Evolutionary conservation across 2,113 vertebrate genomes (phyloP), one percentile per base, ranked within the genome.

Genomic region (Leiothrix lutea): DNA sequence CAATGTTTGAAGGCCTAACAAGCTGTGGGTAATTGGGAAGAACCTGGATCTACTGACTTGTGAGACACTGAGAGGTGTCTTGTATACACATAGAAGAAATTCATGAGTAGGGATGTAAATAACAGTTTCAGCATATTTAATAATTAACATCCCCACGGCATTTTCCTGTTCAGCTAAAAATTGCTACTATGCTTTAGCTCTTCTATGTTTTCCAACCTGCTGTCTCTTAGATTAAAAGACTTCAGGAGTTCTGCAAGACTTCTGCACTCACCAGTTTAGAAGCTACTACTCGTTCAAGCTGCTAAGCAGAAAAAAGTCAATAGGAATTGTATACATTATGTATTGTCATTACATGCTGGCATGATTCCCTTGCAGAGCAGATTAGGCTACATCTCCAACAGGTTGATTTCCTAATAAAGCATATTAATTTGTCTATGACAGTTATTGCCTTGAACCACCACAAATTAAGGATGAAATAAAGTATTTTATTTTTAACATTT

Each of bases 381-480:
- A 92, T 92, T 26, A 91, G 51, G 38, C 67, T 92, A 28, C 74
- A 87, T 80, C 54, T 94, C 90, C 62, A 96, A 93, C 84, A 82
- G 31, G 80, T 18, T 95, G 73, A 85, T 77, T 85, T 82, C 80
- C 87, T 91, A 94, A 90, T 92, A 96, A 96, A 95, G 56, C 62
- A 90, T 75, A 95, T 77, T 96, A 94, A 92, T 96, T 96, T 94
- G 73, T 69, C 89, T 82, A 6, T 92, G 84, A 72, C 84, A 94
- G 92, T 86, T 94, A 90, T 33, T 94, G 71, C 88, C 72, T 93
- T 84, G 86, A 93, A 80, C 67, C 47, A 89, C 48, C 77, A 88
- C 92, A 94, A 95, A 94, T 96, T 93, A 94, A 88, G 35, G 53
- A 66, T 60, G 67, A 94, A 92, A 86, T 95, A 92, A 92, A 90